Evolutionary conservation across 2,888 invertebrate species (phyloP), one percentile per base, ranked within the genome.

Genomic region (Chrysolina haemoptera): DNA sequence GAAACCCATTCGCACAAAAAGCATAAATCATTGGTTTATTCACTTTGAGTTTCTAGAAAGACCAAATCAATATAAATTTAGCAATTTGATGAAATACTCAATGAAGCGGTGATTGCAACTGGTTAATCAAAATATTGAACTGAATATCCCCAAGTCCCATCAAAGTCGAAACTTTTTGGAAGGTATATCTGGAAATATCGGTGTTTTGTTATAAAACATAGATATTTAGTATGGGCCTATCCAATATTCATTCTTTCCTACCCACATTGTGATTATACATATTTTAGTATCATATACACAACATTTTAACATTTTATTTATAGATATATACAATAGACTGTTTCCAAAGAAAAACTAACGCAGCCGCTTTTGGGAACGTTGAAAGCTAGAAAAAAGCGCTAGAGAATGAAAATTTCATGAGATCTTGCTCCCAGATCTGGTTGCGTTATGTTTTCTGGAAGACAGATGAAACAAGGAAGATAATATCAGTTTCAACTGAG

Each of bases 221-320:
- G 0, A 35, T 35, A 35, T 35, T 35, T 8, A 8, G 3, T 8
- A 35, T 35, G 8, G 35, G 8, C 35, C 35, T 35, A 8, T 35
- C 35, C 35, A 3, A 35, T 35, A 35, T 40, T 2, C 48, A 27
- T 65, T 22, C 11, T 14, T 20, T 35, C 66, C 16, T 5, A 5
- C 16, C 22, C 40, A 41, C 22, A 16, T 35, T 12, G 40, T 18
- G 27, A 50, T 27, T 46, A 50, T 50, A 16, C n/a, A 48, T 50
- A 16, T 20, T 35, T 50, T 1, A 35, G 66, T 83, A 84, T 82
- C 82, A 82, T 86, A 86, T 85, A 87, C n/a, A n/a, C 85, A 86
- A 86, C 85, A 85, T 85, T 83, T 82, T 81, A 86, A 86, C 85
- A 86, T 84, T 73, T 76, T 85, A 85, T 85, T 84, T 86, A 86